phyloP scores from a whole-genome alignment of 1,140 invertebrate genomes.

The Drosophila ananassae region DNA sequence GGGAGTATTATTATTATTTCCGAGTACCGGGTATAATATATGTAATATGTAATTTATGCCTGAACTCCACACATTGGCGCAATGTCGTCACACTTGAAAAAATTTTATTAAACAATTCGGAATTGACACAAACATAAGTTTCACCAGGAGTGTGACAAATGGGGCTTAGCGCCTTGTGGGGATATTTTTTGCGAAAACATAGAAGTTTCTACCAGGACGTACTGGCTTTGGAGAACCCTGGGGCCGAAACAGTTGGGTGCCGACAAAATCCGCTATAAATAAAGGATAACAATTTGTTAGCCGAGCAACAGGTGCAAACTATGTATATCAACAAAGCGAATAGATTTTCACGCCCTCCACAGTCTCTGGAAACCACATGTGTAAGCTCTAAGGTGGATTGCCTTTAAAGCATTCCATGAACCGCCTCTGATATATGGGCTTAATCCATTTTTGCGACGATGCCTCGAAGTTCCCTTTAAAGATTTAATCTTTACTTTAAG shows the following conservation, averaged over 20 bases:
- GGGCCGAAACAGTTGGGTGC: conserved; percentile 21
- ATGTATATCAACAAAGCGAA: conserved; percentile 75
- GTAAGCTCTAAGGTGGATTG: conserved; percentile 54
- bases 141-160: conserved; percentile 53
- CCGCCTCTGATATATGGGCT: conserved; percentile 63
- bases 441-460: conserved; percentile 48
- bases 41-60: conserved; percentile 59
- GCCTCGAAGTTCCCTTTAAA: too few relatives aligned
- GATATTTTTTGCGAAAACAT: conserved; percentile 36
- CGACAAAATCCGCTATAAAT: conserved; percentile 80
- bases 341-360: conserved; percentile 59
- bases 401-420: neutral
- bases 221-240: neutral
- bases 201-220: neutral
- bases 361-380: conserved; percentile 47
- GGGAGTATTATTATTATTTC: too few relatives aligned
- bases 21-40: too few relatives aligned
- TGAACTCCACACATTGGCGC: conserved; percentile 70
- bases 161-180: conserved; percentile 75
- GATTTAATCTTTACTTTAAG: too few relatives aligned
- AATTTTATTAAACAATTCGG: conserved; percentile 41
- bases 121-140: conserved; percentile 10
- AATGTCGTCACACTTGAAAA: conserved; percentile 72
- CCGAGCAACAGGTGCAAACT: conserved; percentile 80
- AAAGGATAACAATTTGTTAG: conserved; percentile 84